These are phyloP conservation scores for Oryzias woworae DNA, from an alignment of 2,113 vertebrate genomes.

Conservation along the genomic window DNA sequence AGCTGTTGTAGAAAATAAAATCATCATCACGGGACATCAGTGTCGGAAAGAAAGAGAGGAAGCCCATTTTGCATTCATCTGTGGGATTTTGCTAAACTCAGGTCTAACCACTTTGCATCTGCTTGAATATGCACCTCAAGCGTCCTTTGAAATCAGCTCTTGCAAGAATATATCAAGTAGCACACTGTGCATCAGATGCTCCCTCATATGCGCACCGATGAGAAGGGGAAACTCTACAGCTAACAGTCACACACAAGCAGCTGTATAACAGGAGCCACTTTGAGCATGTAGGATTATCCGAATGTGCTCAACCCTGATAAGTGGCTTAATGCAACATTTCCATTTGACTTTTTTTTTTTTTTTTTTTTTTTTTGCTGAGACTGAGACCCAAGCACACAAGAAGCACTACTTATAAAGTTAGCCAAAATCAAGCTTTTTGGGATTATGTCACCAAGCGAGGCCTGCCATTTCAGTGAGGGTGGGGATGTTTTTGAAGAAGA, in stretches of 20 bases:
- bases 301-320: constrained; percentile 82
- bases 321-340: constrained; percentile 80
- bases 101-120: constrained; percentile 23
- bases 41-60: constrained; percentile 2
- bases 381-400: constrained; percentile 74
- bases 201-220: constrained; percentile 26
- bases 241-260: constrained; percentile 60
- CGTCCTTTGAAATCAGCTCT: constrained; percentile 16
- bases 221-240: constrained; percentile 35
- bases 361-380: constrained; percentile 76
- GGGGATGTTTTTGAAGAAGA: constrained; percentile 17
- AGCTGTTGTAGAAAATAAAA: constrained; percentile 1
- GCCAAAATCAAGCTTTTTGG: constrained; percentile 77
- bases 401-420: constrained; percentile 79
- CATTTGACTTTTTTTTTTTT: constrained; percentile 74
- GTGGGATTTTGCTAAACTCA: constrained; percentile 35
- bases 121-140: constrained; percentile 31
- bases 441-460: constrained; percentile 74
- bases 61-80: constrained; percentile 43
- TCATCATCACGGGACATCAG: neutral
- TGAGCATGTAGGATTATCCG: constrained; percentile 76
- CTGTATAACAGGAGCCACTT: constrained; percentile 75
- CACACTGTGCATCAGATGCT: constrained; percentile 5
- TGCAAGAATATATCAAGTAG: constrained; percentile 25
- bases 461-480: constrained; percentile 59